Conservation (phyloP, 2,888 invertebrate species). For the Morpho deidamia region DNA sequence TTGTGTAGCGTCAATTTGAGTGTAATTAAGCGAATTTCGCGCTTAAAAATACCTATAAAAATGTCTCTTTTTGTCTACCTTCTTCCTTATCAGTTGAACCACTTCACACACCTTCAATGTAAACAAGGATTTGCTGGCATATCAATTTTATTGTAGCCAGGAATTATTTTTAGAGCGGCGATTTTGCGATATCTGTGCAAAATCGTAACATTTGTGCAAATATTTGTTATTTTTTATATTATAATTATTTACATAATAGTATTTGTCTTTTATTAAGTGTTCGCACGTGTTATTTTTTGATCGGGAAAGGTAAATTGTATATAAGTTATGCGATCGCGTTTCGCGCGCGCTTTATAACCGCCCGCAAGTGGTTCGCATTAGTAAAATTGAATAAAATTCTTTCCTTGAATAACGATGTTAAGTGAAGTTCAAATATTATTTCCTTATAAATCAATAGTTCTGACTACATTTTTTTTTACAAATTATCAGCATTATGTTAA, state of each 20-base stretch:
- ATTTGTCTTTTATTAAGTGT: conserved; percentile 35
- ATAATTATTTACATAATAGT: conserved; percentile 40
- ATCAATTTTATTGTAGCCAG: conserved; percentile 63
- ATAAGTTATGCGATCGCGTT: neutral
- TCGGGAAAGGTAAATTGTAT: neutral
- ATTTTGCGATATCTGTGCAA: conserved; percentile 39
- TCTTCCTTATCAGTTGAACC: conserved; percentile 59
- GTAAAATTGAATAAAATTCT: no score
- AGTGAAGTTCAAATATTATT: no score
- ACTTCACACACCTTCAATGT: conserved; percentile 65
- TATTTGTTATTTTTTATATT: conserved; percentile 36
- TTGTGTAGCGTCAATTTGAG: neutral
- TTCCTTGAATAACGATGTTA: no score
- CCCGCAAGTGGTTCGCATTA: neutral
- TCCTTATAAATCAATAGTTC: no score
- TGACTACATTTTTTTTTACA: no score
- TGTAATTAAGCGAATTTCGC: conserved; percentile 11
- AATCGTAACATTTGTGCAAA: conserved; percentile 65
- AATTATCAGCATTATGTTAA: no score
- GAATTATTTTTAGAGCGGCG: conserved; percentile 51
- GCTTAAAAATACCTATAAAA: conserved; percentile 18
- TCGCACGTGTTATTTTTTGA: conserved; percentile 37
- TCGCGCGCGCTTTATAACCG: neutral
- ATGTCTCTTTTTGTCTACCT: conserved; percentile 48
- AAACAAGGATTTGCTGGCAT: conserved; percentile 69